Conservation (phyloP, 1,140 invertebrate species). For the Ceratoteleas bidentatus region DNA sequence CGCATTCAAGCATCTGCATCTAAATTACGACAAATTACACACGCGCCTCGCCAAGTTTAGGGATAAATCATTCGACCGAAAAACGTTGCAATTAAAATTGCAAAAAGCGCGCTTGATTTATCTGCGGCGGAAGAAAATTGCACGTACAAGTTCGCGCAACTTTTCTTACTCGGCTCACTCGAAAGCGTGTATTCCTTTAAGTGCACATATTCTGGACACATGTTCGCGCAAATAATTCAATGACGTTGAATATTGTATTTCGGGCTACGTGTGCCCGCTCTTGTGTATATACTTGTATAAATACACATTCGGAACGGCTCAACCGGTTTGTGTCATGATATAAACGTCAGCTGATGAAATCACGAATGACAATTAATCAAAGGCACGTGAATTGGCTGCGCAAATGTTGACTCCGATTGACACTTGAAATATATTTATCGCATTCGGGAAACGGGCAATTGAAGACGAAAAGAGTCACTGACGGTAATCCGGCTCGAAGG, state of each 20-base stretch:
- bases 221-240: conserved; percentile 39
- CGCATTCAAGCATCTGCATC: conserved; percentile 19
- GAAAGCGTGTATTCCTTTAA: background rate
- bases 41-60: no score
- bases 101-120: conserved; percentile 18
- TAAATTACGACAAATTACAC: no score
- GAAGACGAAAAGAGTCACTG: no score
- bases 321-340: conserved; percentile 25
- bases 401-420: conserved; percentile 15
- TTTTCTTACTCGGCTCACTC: conserved; percentile 12
- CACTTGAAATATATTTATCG: no score
- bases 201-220: conserved; percentile 35
- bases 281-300: background rate
- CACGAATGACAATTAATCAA: conserved; percentile 50
- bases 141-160: conserved; percentile 25
- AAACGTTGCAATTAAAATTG: conserved; percentile 37
- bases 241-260: conserved; percentile 32
- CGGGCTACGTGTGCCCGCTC: background rate
- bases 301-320: background rate
- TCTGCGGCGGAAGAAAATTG: conserved; percentile 21
- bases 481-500: no score
- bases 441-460: no score
- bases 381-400: conserved; percentile 6
- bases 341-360: conserved; percentile 30
- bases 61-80: conserved; percentile 35